Conservation (phyloP, 2,888 invertebrate genomes). For the Campoplex capitator region DNA sequence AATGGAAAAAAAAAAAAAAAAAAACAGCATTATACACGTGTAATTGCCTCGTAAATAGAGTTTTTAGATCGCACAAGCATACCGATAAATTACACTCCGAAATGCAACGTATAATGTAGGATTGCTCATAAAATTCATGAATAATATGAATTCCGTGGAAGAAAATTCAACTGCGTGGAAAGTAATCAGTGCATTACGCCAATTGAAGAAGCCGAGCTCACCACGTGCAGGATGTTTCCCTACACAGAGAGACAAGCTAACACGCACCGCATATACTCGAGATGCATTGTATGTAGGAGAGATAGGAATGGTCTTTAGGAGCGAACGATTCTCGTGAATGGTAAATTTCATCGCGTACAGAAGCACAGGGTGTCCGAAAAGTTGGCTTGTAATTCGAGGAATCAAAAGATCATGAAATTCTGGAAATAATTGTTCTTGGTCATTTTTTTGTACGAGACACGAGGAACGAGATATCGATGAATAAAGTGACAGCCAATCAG, state of each 20-base stretch:
- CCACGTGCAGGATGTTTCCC: not conserved
- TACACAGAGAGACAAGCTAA: not conserved
- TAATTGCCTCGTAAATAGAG: slow-evolving; percentile 19
- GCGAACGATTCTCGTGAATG: not conserved
- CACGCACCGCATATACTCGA: not conserved
- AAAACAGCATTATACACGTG: not conserved
- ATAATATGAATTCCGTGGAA: slow-evolving; percentile 22
- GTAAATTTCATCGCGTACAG: not conserved
- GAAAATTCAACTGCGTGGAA: slow-evolving; percentile 46
- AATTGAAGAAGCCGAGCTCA: slow-evolving; percentile 17
- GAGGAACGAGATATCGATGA: not conserved
- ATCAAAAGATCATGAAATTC: not conserved
- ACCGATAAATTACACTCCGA: slow-evolving; percentile 28
- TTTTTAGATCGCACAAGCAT: slow-evolving; percentile 19
- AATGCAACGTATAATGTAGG: slow-evolving; percentile 7
- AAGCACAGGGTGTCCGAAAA: not conserved
- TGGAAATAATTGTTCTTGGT: not conserved
- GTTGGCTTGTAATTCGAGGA: not conserved
- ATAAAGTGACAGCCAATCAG: not conserved
- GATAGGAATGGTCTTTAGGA: not conserved
- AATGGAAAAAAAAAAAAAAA: not conserved
- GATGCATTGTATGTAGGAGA: not conserved
- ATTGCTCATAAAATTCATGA: slow-evolving; percentile 29
- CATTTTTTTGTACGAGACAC: not conserved
- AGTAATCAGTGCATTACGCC: slow-evolving; percentile 60